phyloP scores from a whole-genome alignment of 2,113 vertebrate genomes.

The Plectropomus leopardus region DNA sequence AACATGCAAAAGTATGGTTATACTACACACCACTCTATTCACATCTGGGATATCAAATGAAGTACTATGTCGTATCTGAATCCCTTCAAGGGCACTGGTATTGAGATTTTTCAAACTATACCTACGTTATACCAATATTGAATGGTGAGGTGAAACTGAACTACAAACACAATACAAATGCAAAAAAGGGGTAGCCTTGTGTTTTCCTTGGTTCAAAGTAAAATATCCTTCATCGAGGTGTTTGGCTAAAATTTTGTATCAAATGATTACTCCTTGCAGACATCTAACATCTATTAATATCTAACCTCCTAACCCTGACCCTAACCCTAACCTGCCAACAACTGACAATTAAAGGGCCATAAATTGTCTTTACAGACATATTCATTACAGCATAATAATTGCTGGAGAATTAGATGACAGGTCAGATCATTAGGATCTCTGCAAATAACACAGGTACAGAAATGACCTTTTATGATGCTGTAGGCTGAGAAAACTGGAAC shows the following conservation, averaged over 20 bases:
- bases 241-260: not conserved
- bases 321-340: not conserved
- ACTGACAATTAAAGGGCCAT: not conserved
- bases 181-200: not conserved
- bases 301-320: too few species aligned
- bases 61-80: too few species aligned
- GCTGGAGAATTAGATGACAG: too few species aligned
- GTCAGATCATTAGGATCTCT: too few species aligned
- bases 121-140: too few species aligned
- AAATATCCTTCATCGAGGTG: not conserved
- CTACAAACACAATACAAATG: not conserved
- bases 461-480: not conserved
- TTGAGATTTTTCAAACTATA: too few species aligned
- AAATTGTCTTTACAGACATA: not conserved
- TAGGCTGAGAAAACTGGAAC: not conserved
- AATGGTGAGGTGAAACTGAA: not conserved
- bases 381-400: not conserved
- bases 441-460: not conserved
- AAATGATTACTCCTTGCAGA: not conserved
- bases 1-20: too few species aligned
- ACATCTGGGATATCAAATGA: too few species aligned
- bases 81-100: too few species aligned
- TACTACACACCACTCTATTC: too few species aligned
- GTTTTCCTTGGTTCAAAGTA: not conserved
- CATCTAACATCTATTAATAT: too few species aligned